Base-by-base conservation (phyloP, 2,888 invertebrate species). In the Meta bourneti region DNA sequence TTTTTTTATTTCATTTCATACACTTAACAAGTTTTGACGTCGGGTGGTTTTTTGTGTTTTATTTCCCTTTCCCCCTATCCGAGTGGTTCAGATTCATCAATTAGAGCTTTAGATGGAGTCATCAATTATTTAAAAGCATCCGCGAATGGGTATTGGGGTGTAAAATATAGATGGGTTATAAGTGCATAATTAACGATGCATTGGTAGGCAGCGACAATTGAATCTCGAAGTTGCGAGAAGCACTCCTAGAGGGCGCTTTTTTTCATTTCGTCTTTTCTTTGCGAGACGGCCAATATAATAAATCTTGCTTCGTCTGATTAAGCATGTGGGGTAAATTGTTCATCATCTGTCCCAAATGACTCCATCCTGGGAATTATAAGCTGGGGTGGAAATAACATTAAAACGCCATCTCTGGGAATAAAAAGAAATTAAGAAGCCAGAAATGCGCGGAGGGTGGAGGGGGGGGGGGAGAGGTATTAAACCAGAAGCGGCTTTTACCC, bases 131-230 rank as follows among this genome's bases (percentile, higher is more conserved):
- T 91, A 91, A 91, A 91, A 91, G 81, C 91, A 51, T 82, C 83
- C 82, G 82, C 82, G 87, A 91, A 87, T 78, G 91, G 86, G 91
- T 91, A 91, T 87, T 87, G 87, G 91, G 54, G 91, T 91, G 91
- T 91, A 91, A 91, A 91, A 91, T 91, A 91, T 91, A 91, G 91
- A 91, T 91, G 91, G 83, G 91, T 83, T 91, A 87, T 91, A 79
- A 91, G 87, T 87, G 87, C 82, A 91, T 91, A 91, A 91, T 91
- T 91, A 91, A 91, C 87, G 91, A 78, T 87, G 89, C 83, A 90
- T 84, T 84, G 89, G 77, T 90, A 54, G 87, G 83, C 87, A 78
- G 69, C 91, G 91, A 91, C 91, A 91, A 91, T 91, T 91, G 91
- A 91, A 91, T 91, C 91, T 88, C 16, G 91, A 87, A 87, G 86